These are phyloP conservation scores for Aythya fuligula DNA, from an alignment of 2,797 vertebrate species.

Conservation along the genomic window DNA sequence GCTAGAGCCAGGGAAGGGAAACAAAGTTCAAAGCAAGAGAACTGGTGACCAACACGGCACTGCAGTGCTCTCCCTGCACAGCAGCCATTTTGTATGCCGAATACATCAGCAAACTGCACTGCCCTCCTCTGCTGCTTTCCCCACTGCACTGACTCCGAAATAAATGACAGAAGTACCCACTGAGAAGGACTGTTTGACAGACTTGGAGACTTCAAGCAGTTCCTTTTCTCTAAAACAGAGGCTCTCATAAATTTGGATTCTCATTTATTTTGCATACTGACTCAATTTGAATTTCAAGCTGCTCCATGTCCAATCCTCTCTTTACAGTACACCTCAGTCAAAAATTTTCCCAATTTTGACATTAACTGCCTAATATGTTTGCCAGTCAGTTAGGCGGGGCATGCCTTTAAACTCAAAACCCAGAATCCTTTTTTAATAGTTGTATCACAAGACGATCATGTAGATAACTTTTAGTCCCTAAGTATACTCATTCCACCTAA, in stretches of 20 bases:
- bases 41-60: rapidly evolving
- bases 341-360: background rate
- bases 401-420: background rate
- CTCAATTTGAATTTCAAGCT: background rate
- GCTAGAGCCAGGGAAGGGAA: background rate
- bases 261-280: background rate
- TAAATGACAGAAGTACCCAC: background rate
- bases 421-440: background rate
- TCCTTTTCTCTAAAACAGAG: background rate
- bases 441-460: background rate
- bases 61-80: background rate
- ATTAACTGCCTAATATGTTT: background rate
- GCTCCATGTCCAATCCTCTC: background rate
- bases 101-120: background rate
- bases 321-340: background rate
- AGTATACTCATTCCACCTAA: background rate
- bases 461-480: background rate
- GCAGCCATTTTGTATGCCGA: background rate
- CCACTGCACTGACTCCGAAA: background rate
- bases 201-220: background rate
- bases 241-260: background rate
- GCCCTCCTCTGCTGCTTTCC: background rate
- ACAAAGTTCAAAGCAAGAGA: background rate
- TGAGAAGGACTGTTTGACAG: background rate
- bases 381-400: background rate